phyloP scores from a whole-genome alignment of 2,797 vertebrate species.

The Lutjanus argentimaculatus region DNA sequence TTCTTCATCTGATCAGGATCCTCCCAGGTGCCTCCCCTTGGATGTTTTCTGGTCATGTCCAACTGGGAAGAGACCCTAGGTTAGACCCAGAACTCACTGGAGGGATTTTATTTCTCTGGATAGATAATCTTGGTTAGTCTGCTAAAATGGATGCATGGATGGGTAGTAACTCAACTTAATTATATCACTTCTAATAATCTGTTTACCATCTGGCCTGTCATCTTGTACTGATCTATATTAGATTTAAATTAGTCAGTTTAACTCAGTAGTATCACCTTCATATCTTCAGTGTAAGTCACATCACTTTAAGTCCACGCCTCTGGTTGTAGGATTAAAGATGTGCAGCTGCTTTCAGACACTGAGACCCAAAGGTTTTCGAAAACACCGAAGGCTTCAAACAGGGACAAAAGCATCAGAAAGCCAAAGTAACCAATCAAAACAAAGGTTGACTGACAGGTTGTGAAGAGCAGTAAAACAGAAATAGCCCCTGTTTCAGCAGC shows the following conservation, averaged over 20 bases:
- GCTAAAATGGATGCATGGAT: neutral
- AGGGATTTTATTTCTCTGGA: no score
- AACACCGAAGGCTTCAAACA: neutral
- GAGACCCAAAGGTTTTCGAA: neutral
- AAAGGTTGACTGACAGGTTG: neutral
- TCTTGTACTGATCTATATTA: neutral
- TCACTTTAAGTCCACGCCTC: neutral
- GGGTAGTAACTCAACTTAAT: neutral
- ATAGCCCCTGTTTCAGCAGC: neutral
- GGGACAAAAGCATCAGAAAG: neutral
- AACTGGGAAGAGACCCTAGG: no score
- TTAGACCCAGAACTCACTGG: no score
- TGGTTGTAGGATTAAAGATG: no score
- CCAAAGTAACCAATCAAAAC: constrained; percentile 23
- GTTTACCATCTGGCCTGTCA: no score
- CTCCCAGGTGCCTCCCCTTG: no score
- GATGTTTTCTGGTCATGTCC: no score
- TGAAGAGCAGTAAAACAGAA: constrained; percentile 9
- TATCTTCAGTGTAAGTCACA: neutral
- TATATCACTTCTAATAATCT: neutral
- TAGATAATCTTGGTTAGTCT: neutral
- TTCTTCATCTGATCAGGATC: no score
- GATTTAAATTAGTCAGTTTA: neutral
- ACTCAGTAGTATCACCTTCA: neutral
- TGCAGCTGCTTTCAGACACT: neutral